phyloP scores from a whole-genome alignment of 30 jellyfish, hydroid and myxozoan species.

The Aurelia coerulea region DNA sequence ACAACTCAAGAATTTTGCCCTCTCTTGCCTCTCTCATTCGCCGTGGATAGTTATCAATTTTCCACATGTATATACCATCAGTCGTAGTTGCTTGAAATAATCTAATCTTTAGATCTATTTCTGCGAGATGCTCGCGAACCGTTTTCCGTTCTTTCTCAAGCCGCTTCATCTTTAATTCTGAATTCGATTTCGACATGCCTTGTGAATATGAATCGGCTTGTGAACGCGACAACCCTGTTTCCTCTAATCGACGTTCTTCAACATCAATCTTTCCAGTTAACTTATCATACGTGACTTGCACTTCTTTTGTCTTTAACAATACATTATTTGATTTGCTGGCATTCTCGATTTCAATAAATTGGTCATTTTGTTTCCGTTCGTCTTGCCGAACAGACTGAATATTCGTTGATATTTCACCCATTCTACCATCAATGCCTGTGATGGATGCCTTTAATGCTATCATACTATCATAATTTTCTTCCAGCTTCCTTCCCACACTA shows the following conservation, averaged over 20 bases:
- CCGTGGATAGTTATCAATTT: slow-evolving; percentile 67
- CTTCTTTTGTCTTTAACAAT: neutral
- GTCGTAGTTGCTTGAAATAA: slow-evolving; percentile 70
- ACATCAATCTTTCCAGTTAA: neutral
- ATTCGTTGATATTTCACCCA: neutral
- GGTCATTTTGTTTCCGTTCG: neutral
- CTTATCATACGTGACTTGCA: neutral
- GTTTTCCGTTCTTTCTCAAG: slow-evolving; percentile 59
- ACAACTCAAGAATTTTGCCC: slow-evolving; percentile 56
- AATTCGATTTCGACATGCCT: neutral
- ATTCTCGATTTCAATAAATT: neutral
- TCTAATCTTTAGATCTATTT: slow-evolving; percentile 55
- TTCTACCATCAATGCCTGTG: slow-evolving; percentile 13
- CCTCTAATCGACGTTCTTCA: neutral
- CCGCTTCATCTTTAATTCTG: slow-evolving; percentile 13
- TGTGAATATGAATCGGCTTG: neutral
- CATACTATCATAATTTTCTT: slow-evolving; percentile 46
- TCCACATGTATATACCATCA: slow-evolving; percentile 85
- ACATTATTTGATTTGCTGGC: neutral
- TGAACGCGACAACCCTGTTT: neutral
- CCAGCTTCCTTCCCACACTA: slow-evolving; percentile 12
- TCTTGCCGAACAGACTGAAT: neutral
- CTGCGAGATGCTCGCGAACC: slow-evolving; percentile 33
- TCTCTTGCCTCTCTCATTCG: slow-evolving; percentile 72
- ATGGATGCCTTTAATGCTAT: slow-evolving; percentile 34